phyloP scores from a whole-genome alignment of 2,888 invertebrate species.

The Lamellibrachia columna region DNA sequence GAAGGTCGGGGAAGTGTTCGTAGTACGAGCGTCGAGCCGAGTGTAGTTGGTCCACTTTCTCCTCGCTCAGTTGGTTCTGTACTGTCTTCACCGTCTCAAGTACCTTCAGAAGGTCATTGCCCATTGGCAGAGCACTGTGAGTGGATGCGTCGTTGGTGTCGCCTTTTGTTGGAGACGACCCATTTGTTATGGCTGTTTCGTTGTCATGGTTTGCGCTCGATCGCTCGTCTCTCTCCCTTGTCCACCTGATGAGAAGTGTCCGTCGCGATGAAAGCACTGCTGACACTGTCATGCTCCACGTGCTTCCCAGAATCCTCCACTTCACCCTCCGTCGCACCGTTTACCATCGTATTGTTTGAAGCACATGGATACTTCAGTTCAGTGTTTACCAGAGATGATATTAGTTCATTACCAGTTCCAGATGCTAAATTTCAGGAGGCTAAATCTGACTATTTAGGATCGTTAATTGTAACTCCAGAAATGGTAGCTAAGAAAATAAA shows the following conservation, averaged over 20 bases:
- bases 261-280: not conserved
- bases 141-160: not conserved
- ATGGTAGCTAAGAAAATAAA: no score
- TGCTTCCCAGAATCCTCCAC: not conserved
- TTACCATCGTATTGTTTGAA: not conserved
- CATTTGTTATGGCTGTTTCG: not conserved
- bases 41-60: not conserved
- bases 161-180: not conserved
- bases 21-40: not conserved
- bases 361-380: not conserved
- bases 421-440: no score
- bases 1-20: not conserved
- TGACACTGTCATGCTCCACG: not conserved
- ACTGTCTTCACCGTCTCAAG: not conserved
- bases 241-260: not conserved
- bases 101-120: not conserved
- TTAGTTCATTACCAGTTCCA: no score
- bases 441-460: no score
- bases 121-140: not conserved
- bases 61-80: not conserved
- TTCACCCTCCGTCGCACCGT: not conserved
- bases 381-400: no score
- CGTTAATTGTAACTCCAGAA: no score
- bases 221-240: not conserved
- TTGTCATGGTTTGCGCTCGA: not conserved